A percentile compares a stretch with the other conserved stretches of the same genome.
Evolutionary conservation across 92 coral and sea anemone genomes (phyloP).

Genomic region (Diadumene lineata): DNA sequence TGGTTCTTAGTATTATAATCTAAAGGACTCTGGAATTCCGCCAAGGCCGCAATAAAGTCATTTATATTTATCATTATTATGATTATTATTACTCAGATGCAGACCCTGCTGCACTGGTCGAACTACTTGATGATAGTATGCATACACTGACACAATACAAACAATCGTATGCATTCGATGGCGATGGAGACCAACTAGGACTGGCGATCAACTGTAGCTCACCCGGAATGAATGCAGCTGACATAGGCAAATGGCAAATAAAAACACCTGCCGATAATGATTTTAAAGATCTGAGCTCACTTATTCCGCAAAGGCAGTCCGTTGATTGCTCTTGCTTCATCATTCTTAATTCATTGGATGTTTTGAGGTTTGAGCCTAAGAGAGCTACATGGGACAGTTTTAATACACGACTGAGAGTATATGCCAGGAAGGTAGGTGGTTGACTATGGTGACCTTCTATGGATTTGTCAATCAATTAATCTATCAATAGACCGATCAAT

Average conservation of each 20-base stretch:
- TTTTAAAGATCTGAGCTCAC: background rate
- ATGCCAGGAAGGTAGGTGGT: slow-evolving; percentile 4
- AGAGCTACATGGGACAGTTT: background rate
- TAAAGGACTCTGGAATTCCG: too few species aligned
- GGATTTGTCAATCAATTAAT: too few species aligned
- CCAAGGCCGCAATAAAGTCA: too few species aligned
- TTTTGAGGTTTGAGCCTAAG: slow-evolving; percentile 2
- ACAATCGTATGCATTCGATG: background rate
- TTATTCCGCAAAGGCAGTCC: background rate
- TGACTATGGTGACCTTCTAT: too few species aligned
- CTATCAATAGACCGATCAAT: too few species aligned
- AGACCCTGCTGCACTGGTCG: background rate
- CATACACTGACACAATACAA: background rate
- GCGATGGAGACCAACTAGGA: slow-evolving; percentile 14
- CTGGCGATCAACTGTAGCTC: slow-evolving; percentile 3
- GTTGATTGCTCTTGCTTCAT: background rate
- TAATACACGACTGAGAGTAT: slow-evolving; percentile 5
- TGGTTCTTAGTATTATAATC: too few species aligned
- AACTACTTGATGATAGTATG: background rate
- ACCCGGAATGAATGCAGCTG: slow-evolving; percentile 2
- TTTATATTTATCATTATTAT: too few species aligned
- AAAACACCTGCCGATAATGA: background rate
- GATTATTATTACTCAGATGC: background rate
- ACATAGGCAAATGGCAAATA: slow-evolving; percentile 25
- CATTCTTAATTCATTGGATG: slow-evolving; percentile 6